phyloP scores from a whole-genome alignment of 2,888 invertebrate species.

The Sphinx pinastri region DNA sequence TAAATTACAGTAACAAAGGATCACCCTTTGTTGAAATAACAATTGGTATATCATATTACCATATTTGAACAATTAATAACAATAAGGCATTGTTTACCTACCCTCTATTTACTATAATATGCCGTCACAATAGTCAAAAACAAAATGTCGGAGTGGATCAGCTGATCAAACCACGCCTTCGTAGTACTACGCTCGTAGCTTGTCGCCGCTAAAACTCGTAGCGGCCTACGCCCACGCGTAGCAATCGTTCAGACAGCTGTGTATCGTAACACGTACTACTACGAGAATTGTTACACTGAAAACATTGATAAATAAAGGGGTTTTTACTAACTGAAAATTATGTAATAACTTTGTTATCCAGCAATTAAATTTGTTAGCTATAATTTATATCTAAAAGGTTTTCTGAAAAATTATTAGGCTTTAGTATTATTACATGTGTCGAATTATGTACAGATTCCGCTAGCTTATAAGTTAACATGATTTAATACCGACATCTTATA shows the following conservation, averaged over 20 bases:
- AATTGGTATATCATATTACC: background rate
- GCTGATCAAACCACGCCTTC: constrained; percentile 42
- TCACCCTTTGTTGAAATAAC: too few species aligned
- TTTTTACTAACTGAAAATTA: background rate
- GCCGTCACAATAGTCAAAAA: constrained; percentile 2
- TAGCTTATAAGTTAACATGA: too few species aligned
- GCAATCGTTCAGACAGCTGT: constrained; percentile 31
- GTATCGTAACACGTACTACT: constrained; percentile 16
- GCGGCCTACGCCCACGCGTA: constrained; percentile 59
- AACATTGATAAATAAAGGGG: too few species aligned
- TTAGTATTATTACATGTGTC: too few species aligned
- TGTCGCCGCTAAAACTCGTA: constrained; percentile 41
- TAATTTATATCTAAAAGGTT: too few species aligned
- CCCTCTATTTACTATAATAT: background rate
- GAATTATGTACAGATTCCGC: too few species aligned
- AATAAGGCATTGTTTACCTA: background rate
- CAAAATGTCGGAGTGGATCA: constrained; percentile 33
- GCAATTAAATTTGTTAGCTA: background rate
- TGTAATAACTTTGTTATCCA: background rate
- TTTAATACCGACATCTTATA: too few species aligned
- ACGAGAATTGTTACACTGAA: background rate
- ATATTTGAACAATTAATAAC: background rate
- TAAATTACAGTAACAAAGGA: too few species aligned
- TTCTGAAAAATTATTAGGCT: too few species aligned
- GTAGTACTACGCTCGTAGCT: constrained; percentile 42